These are phyloP conservation scores for Eupristina koningsbergeri DNA, from an alignment of 1,140 invertebrate species.

Conservation along the genomic window DNA sequence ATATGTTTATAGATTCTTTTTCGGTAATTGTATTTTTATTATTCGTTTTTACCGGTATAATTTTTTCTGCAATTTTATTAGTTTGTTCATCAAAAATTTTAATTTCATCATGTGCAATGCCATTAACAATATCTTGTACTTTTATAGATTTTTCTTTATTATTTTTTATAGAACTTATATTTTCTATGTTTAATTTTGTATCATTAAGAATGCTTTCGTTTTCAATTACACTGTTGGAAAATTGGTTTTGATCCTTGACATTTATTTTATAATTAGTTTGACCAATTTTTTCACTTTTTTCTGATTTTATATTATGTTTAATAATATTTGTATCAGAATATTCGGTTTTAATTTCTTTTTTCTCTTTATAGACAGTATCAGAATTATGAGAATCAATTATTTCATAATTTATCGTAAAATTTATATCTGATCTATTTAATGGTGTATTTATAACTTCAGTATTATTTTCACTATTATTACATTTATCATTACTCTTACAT, in stretches of 20 bases:
- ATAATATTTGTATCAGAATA: background rate
- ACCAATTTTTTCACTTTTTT: background rate
- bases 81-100: background rate
- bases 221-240: background rate
- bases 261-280: background rate
- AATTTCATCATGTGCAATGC: background rate
- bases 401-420: background rate
- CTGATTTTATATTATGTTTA: background rate
- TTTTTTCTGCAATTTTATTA: background rate
- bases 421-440: background rate
- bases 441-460: background rate
- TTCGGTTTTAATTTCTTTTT: background rate
- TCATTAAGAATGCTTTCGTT: background rate
- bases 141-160: background rate
- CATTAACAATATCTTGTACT: background rate
- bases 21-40: background rate
- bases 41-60: background rate
- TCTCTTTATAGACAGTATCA: background rate
- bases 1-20: background rate
- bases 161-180: background rate
- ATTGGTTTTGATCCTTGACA: background rate
- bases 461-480: background rate
- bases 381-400: background rate
- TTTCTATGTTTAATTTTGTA: background rate
- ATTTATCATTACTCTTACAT: background rate